A percentile compares a stretch with the other conserved stretches of the same genome.
Evolutionary conservation across 2,797 vertebrate species (phyloP).

Genomic region (Serranus cabrilla): DNA sequence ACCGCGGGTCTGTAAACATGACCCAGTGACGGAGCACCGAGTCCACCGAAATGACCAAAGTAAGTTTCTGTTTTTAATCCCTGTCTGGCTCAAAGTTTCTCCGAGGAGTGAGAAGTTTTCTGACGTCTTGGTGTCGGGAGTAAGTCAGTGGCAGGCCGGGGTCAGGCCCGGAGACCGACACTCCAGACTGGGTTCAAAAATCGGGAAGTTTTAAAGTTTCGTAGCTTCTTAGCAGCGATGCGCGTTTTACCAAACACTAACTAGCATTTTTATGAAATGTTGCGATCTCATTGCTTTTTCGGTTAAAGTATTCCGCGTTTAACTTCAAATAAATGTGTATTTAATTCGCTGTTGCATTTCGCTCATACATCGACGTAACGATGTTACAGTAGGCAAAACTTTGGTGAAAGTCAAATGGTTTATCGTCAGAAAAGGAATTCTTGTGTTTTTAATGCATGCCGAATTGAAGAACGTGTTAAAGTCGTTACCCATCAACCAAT

Average conservation of each 20-base stretch:
- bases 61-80: conserved; percentile 27
- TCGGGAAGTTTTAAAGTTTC: background rate
- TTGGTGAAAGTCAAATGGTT: background rate
- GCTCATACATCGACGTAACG: background rate
- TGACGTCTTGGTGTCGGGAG: conserved; percentile 18
- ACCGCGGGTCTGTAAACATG: background rate
- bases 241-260: fast-evolving
- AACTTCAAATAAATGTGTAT: fast-evolving
- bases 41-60: background rate
- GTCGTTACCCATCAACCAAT: fast-evolving
- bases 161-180: conserved; percentile 47
- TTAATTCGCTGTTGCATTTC: background rate
- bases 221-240: fast-evolving
- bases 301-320: fast-evolving
- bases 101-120: conserved; percentile 46
- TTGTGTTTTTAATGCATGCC: background rate
- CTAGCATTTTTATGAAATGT: fast-evolving
- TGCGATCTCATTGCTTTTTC: fast-evolving
- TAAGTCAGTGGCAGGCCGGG: conserved; percentile 19
- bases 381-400: background rate
- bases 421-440: fast-evolving
- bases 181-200: conserved; percentile 6
- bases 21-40: background rate
- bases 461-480: background rate
- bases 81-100: conserved; percentile 30